A percentile compares a stretch with the other conserved stretches of the same genome.
Conservation (phyloP, 1,140 invertebrate genomes). For the Aporrectodea caliginosa region DNA sequence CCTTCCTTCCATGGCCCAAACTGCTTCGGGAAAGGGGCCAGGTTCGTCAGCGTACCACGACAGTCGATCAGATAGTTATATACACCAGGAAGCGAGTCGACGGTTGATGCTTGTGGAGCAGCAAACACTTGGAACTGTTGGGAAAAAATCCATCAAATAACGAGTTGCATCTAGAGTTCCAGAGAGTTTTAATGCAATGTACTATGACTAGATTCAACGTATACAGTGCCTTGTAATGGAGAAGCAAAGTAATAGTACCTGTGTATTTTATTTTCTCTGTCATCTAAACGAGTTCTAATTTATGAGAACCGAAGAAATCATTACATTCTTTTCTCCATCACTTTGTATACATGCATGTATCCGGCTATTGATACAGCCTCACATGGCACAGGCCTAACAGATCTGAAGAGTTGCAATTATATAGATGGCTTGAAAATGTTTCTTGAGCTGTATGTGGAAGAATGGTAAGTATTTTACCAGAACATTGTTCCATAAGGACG, state of each 20-base stretch:
- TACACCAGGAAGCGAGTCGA: constrained; percentile 52
- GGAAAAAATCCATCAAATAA: background rate
- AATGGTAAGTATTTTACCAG: too few relatives aligned
- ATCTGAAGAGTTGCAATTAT: too few relatives aligned
- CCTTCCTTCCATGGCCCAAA: constrained; percentile 57
- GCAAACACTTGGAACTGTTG: constrained; percentile 51
- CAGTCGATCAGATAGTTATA: constrained; percentile 56
- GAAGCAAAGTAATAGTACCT: background rate
- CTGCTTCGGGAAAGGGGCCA: constrained; percentile 52
- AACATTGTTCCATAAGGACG: too few relatives aligned
- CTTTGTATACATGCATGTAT: too few relatives aligned
- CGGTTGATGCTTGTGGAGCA: constrained; percentile 44
- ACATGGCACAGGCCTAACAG: too few relatives aligned
- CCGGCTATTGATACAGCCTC: too few relatives aligned
- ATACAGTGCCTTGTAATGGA: background rate
- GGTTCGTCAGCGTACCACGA: constrained; percentile 35
- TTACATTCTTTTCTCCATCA: too few relatives aligned
- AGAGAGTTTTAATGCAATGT: background rate
- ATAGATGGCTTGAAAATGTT: too few relatives aligned
- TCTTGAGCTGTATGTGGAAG: too few relatives aligned
- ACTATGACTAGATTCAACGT: background rate
- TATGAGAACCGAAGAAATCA: background rate
- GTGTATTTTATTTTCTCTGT: background rate
- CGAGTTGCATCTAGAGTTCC: background rate
- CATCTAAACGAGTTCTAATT: background rate